Percentiles rank a stretch among this genome's conserved stretches.
phyloP scores from a whole-genome alignment of 2,797 vertebrate genomes.

The Synaphobranchus kaupii region DNA sequence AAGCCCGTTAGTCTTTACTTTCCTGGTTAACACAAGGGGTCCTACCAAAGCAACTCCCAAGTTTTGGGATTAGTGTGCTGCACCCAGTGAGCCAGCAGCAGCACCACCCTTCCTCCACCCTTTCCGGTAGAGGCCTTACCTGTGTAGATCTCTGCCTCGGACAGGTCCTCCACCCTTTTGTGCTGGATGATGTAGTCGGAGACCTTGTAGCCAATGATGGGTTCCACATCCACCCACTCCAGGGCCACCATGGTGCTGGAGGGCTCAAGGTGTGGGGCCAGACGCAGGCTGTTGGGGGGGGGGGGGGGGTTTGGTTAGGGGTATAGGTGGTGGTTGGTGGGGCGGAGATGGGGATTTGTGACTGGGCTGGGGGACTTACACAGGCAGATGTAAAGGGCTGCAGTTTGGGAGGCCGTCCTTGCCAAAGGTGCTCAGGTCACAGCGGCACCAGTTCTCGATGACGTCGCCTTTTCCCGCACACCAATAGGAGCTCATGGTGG shows the following conservation, averaged over 20 bases:
- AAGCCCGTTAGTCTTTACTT: no score
- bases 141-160: slow-evolving; percentile 93
- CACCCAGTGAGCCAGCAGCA: no score
- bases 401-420: slow-evolving; percentile 94
- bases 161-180: slow-evolving; percentile 94
- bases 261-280: slow-evolving; percentile 88
- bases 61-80: no score
- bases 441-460: slow-evolving; percentile 98
- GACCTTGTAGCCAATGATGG: slow-evolving; percentile 91
- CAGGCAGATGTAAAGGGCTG: slow-evolving; percentile 88
- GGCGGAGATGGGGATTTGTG: not conserved
- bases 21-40: no score
- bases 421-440: slow-evolving; percentile 93
- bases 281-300: slow-evolving; percentile 77
- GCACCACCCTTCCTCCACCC: not conserved
- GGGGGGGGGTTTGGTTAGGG: no score
- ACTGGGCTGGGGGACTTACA: slow-evolving; percentile 75
- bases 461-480: slow-evolving; percentile 97
- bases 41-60: no score
- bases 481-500: slow-evolving; percentile 98
- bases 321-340: no score
- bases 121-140: slow-evolving; percentile 64
- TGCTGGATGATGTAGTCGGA: slow-evolving; percentile 96
- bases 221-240: slow-evolving; percentile 94
- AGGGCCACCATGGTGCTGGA: slow-evolving; percentile 94